Percentiles rank a stretch among this genome's conserved stretches.
Conservation (phyloP, 2,113 vertebrate genomes). For the Corythornis madagascariensis region DNA sequence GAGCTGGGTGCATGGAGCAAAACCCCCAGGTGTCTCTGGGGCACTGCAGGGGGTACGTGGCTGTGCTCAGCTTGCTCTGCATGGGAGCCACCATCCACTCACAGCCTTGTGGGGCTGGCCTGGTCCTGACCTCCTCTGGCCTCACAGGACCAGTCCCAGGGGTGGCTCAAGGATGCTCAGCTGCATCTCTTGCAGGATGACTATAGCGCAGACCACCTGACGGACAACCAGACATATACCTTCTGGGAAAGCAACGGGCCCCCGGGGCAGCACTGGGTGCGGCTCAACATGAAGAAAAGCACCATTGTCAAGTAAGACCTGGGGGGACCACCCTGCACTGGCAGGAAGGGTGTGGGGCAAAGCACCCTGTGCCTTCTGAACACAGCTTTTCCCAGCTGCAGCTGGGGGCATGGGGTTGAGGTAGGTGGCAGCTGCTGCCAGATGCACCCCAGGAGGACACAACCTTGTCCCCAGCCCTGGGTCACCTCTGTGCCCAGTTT, state of each 20-base stretch:
- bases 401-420: fast-evolving
- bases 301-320: constrained; percentile 88
- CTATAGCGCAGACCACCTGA: constrained; percentile 83
- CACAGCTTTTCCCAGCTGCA: not conserved
- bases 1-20: not conserved
- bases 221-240: constrained; percentile 84
- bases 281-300: constrained; percentile 94
- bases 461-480: not conserved
- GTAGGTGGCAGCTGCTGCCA: not conserved
- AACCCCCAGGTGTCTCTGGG: not conserved
- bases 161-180: not conserved
- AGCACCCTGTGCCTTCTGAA: not conserved
- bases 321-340: fast-evolving
- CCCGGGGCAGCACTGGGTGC: constrained; percentile 94
- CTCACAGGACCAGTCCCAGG: not conserved
- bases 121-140: not conserved
- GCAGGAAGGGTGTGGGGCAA: not conserved
- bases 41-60: not conserved
- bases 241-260: constrained; percentile 93
- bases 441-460: not conserved
- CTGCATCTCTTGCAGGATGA: constrained; percentile 79
- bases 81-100: not conserved
- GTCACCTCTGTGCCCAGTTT: not conserved
- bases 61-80: not conserved
- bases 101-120: not conserved